Base-by-base conservation (phyloP, 2,797 vertebrate species). In the Mormyrus proboscirostris region DNA sequence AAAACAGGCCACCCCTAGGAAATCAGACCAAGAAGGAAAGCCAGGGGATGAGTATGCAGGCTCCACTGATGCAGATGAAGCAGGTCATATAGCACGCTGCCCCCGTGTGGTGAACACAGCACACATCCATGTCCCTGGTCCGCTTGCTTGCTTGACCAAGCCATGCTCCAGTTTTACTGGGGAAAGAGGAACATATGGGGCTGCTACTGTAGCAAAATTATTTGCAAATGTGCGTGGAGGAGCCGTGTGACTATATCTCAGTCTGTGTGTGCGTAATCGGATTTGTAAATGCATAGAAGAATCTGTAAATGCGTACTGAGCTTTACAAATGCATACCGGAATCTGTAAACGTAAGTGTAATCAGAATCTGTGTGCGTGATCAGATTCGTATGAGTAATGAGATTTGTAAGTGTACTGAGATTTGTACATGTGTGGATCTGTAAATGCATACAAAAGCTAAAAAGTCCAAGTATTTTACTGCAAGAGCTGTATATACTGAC, bases 11-110 rank as follows among this genome's bases (percentile, higher is more conserved):
- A 92, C 92, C 1, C 92, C 93, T 0, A 94, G 92, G 87, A 95
- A 25, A 41, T 87, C 44, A 4, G 6, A 57, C 62, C 59, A 16
- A 29, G 88, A 12, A 14, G 89, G 90, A 3, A 92, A 93, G 0
- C 93, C 95, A 0, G 95, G 95, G 0, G 95, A 97, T 89, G 93
- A 94, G 0, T 97, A 97, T 0, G 96, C 92, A 0, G 97, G 95
- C 6, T 97, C 97, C 76, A 97, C 96, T 0, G 97, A 98, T 12
- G 93, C 96, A 76, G 97, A 97, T 89, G 96, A 95, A 90, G 91
- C 93, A 95, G 94, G 95, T 96, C 38, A 53, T 55, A 57, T 4
- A 51, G 22, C 51, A 38, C 14, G 47, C 47, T 5, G 19, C 50
- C 9, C 9, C 8, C 4, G 1, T 86, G 62, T 19, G 84, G 4